Percentiles rank a stretch among this genome's conserved stretches.
Conservation (phyloP, 2,888 invertebrate species). For the Andrena chrysosceles region DNA sequence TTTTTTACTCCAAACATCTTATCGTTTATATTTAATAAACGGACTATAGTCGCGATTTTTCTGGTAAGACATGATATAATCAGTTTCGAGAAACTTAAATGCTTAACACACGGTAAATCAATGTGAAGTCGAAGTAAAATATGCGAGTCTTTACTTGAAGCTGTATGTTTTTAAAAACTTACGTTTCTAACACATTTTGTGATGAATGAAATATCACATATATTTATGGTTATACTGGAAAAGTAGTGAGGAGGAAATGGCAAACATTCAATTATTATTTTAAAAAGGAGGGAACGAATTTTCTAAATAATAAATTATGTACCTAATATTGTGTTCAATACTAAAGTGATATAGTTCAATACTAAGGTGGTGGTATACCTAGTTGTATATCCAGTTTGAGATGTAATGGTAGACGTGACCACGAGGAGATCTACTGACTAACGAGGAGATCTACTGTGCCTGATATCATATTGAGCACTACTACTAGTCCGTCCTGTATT, state of each 20-base stretch:
- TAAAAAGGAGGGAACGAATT: neutral
- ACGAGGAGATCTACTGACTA: neutral
- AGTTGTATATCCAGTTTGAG: neutral
- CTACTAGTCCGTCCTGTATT: neutral
- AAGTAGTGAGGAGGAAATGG: neutral
- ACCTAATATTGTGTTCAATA: neutral
- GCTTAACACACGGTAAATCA: too few species aligned
- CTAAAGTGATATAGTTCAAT: neutral
- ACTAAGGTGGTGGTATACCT: neutral
- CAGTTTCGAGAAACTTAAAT: neutral
- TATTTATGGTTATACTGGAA: neutral
- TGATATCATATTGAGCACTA: neutral
- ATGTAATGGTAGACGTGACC: neutral
- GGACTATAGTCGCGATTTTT: neutral
- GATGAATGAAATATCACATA: neutral
- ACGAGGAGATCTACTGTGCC: neutral
- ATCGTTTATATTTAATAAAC: conserved; percentile 37
- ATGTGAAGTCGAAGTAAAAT: neutral
- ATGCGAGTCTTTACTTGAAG: neutral
- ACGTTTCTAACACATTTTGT: neutral
- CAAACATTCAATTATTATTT: too few species aligned
- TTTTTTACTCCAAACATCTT: conserved; percentile 26
- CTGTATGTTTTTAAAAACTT: neutral
- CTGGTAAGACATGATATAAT: neutral
- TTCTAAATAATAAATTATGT: neutral